These are phyloP conservation scores for Coturnix japonica DNA, from an alignment of 2,113 vertebrate genomes.

Conservation along the genomic window DNA sequence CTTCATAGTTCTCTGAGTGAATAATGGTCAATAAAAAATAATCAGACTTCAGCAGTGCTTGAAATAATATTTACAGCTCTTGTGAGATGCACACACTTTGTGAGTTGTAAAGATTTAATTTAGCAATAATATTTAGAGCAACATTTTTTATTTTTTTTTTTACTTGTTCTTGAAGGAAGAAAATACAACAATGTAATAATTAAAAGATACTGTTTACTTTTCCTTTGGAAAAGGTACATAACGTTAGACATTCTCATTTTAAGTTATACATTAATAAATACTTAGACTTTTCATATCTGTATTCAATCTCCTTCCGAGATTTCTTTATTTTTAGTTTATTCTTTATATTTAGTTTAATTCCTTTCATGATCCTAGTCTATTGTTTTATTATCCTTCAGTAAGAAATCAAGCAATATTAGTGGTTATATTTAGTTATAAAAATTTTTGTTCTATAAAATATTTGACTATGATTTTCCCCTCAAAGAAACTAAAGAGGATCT, in stretches of 20 bases:
- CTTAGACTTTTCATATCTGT: background rate
- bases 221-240: background rate
- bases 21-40: background rate
- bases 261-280: background rate
- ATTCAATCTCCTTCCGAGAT: background rate
- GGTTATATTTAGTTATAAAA: background rate
- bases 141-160: background rate
- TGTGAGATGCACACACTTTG: background rate
- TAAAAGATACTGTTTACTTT: background rate
- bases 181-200: background rate
- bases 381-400: background rate
- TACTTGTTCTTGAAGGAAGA: background rate
- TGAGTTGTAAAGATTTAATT: background rate
- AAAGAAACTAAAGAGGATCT: background rate
- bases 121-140: background rate
- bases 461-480: background rate
- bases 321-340: background rate
- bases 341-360: no score
- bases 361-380: background rate
- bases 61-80: background rate
- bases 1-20: background rate
- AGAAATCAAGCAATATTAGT: background rate
- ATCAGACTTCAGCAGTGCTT: background rate
- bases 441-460: background rate
- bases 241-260: background rate